These are phyloP conservation scores for Prunella fulvescens DNA, from an alignment of 2,113 vertebrate genomes.

Conservation along the genomic window DNA sequence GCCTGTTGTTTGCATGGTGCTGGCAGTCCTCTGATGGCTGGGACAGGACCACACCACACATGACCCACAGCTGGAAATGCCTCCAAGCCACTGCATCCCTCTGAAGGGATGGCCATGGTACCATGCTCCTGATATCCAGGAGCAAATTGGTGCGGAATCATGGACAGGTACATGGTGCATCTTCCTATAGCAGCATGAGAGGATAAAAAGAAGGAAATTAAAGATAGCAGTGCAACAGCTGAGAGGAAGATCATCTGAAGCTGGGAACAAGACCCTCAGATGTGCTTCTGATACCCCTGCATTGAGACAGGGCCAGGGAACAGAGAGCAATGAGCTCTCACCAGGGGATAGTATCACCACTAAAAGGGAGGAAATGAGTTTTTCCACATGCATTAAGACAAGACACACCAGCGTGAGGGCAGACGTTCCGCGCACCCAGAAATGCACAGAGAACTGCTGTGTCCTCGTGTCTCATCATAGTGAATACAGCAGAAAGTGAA, in stretches of 20 bases:
- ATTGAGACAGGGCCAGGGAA: not conserved
- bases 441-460: not conserved
- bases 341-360: not conserved
- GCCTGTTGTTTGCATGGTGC: not conserved
- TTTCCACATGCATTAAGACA: slow-evolving; percentile 60
- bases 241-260: not conserved
- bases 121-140: not conserved
- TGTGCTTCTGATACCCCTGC: not conserved
- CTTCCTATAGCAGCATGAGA: not conserved
- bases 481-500: not conserved
- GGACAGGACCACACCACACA: not conserved
- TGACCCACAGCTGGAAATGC: not conserved
- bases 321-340: not conserved
- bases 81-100: not conserved
- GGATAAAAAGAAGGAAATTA: not conserved
- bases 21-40: not conserved
- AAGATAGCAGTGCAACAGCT: not conserved
- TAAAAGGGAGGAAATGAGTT: slow-evolving; percentile 35
- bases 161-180: fast-evolving
- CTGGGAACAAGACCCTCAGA: not conserved
- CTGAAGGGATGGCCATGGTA: not conserved
- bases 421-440: not conserved
- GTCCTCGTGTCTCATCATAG: not conserved
- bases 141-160: not conserved
- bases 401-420: not conserved